Evolutionary conservation across 2,113 vertebrate species (phyloP).

Genomic region (Callipepla californica): DNA sequence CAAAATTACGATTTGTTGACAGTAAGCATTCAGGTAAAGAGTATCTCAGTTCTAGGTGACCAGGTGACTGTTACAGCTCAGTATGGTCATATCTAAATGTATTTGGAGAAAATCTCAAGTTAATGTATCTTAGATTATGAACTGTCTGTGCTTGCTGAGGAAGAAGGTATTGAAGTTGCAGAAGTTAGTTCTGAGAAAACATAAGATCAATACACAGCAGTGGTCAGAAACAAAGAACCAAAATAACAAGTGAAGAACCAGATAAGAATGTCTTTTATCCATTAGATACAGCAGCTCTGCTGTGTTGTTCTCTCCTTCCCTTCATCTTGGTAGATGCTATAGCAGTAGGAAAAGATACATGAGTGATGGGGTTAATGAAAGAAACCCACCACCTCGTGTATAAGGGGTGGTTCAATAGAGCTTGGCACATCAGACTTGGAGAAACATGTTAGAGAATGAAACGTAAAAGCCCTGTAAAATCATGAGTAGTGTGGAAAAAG

Average conservation of each 20-base stretch:
- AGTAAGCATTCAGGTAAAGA: not conserved
- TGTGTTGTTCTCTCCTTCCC: not conserved
- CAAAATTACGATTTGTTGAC: not conserved
- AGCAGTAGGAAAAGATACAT: not conserved
- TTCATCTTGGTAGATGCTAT: not conserved
- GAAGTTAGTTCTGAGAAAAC: not conserved
- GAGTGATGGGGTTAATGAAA: not conserved
- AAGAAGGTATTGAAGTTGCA: not conserved
- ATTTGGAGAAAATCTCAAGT: not conserved
- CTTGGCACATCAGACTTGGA: not conserved
- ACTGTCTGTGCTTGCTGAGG: not conserved
- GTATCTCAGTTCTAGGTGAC: not conserved
- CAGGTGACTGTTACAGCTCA: not conserved
- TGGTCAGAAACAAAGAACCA: not conserved
- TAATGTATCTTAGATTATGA: not conserved
- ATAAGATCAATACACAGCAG: not conserved
- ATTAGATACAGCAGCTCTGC: not conserved
- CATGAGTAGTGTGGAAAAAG: not conserved
- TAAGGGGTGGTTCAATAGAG: not conserved
- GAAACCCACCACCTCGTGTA: not conserved
- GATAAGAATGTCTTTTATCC: not conserved
- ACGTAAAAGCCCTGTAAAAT: not conserved
- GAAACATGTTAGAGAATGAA: not conserved
- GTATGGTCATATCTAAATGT: not conserved
- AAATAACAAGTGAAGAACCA: not conserved